Evolutionary conservation across 2,888 invertebrate genomes (phyloP).

Genomic region (Campoletis raptor): DNA sequence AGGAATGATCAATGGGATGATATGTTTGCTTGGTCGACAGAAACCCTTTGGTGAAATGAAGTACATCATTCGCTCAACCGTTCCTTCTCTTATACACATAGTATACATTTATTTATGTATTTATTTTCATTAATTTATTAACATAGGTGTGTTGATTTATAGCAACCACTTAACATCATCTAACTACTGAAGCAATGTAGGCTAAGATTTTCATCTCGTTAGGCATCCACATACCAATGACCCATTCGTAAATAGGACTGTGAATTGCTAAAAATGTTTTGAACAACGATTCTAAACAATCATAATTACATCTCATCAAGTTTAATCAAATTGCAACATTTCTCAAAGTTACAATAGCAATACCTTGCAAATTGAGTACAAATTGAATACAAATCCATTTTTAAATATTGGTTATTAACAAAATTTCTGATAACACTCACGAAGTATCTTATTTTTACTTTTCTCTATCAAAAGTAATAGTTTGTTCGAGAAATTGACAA

Average conservation of each 20-base stretch:
- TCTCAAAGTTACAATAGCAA: not conserved
- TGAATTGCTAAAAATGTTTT: constrained; percentile 9
- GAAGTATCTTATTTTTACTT: not conserved
- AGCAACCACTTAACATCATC: constrained; percentile 18
- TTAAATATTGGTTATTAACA: not conserved
- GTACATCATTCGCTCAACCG: not conserved
- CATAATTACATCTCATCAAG: not conserved
- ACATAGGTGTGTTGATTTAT: not conserved
- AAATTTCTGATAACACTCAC: not conserved
- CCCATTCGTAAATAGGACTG: not conserved
- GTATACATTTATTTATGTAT: constrained; percentile 3
- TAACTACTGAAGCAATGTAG: constrained; percentile 10
- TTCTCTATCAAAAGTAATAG: not conserved
- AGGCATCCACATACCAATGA: not conserved
- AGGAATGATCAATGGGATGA: constrained; percentile 62
- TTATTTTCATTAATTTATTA: constrained; percentile 9
- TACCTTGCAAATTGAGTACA: not conserved
- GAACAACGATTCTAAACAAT: constrained; percentile 15
- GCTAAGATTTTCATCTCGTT: not conserved
- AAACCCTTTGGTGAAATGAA: constrained; percentile 37
- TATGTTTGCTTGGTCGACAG: constrained; percentile 54
- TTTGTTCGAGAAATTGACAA: not conserved
- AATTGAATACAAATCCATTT: not conserved
- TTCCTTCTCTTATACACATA: not conserved
- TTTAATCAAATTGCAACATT: not conserved